These are phyloP conservation scores for Theristicus caerulescens DNA, from an alignment of 2,113 vertebrate species.

Conservation along the genomic window DNA sequence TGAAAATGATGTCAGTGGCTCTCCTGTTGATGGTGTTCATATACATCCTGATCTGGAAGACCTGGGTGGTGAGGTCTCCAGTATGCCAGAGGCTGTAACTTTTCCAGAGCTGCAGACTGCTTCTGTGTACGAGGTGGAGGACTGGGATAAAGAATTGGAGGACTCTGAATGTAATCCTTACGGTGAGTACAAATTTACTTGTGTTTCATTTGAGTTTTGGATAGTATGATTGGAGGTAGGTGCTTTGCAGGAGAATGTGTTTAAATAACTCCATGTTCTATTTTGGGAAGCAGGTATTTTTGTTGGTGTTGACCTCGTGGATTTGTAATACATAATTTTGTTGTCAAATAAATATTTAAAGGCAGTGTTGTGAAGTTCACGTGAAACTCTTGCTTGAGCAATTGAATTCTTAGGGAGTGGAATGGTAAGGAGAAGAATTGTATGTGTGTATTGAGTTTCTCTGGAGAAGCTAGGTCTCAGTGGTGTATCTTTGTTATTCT, in stretches of 20 bases:
- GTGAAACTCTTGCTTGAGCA: neutral
- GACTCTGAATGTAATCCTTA: conserved; percentile 61
- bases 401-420: neutral
- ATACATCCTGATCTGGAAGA: neutral
- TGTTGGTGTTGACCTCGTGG: neutral
- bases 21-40: neutral
- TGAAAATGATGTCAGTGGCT: neutral
- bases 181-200: conserved; percentile 52
- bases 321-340: neutral
- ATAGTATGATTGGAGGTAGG: neutral
- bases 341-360: neutral
- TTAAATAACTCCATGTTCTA: neutral
- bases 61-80: neutral
- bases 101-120: neutral
- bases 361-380: neutral
- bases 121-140: conserved; percentile 40
- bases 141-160: conserved; percentile 78
- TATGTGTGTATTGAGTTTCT: neutral
- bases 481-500: neutral
- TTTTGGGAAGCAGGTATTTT: neutral
- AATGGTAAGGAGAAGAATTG: neutral
- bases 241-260: neutral
- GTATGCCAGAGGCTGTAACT: neutral
- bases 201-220: neutral
- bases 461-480: neutral